Base-by-base conservation (phyloP, 64 coral and sea anemone genomes). In the Orbicella faveolata region DNA sequence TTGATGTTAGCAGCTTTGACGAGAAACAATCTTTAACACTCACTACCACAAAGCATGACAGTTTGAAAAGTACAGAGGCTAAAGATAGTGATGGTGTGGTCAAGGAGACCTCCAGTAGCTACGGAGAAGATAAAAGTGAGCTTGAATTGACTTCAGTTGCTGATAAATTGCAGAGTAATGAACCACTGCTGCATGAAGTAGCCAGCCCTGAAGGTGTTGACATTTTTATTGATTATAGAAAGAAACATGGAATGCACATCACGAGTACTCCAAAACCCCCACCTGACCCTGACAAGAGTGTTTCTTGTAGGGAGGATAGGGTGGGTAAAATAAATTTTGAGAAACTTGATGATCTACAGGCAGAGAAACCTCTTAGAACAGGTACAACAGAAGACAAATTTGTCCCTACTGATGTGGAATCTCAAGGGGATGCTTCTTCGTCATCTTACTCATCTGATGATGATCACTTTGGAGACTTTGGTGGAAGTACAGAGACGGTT, bases 371-470 rank as follows among this genome's bases (percentile, higher is more conserved):
- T 72, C 21, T 52, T 34, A 73, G 63, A 53, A 16, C 21, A 3
- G 52, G 4, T 52, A 66, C 23, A 21, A 16, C 63, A 52, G 82
- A 85, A 51, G 82, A 85, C 21, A 70, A 33, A 12, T 10, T 26
- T 41, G 20, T n/a, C 52, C 34, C 44, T 41, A 73, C 0, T 52
- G 82, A 85, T 85, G 20, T 73, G 13, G 82, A 85, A 73, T 85
- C 82, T 41, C 82, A 85, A 85, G 82, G 75, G 18, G 90, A 92
- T 48, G 59, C 83, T 6, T 92, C 90, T 2, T 92, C 90, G 2
- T 92, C 90, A n/a, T 78, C 81, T 1, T 92, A 92, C 44, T 92
- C 90, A 54, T 92, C 90, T n/a, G 90, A 92, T 74, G 90, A 92
- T 4, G 90, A 92, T 30, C 79, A 41, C n/a, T 92, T 92, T 55